Base-by-base conservation (phyloP, 1,140 invertebrate genomes). In the Antheraea mylitta region DNA sequence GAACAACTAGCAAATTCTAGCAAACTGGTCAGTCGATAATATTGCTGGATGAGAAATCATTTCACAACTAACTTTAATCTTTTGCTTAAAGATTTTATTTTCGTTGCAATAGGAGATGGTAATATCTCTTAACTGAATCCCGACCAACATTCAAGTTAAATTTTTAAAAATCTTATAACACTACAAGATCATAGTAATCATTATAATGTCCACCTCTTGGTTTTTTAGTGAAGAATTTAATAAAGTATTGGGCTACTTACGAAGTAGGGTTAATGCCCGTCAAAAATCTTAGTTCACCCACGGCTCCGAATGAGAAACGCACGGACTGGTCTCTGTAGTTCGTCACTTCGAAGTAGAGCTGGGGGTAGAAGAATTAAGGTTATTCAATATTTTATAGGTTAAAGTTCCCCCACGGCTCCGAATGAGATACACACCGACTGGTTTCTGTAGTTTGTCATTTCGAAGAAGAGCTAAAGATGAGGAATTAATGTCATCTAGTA, bases 301-400 rank as follows among this genome's bases (percentile, higher is more conserved):
- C 87, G 0, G 94, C 94, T 42, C 92, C 91, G 73, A 94, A 94
- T 7, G 78, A 89, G 66, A 93, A 93, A 60, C 83, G 87, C 1
- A 93, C 84, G 0, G 90, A 66, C 18, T 92, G 91, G 0, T 93
- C 85, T 8, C 93, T 86, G 75, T 91, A 92, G 77, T 94, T 94
- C 0, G 93, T 94, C 7, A 94, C 93, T 83, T 94, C 93, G 72
- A 93, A 94, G 30, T 93, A 86, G 30, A 93, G 72, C 89, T 92
- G 78, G 7, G 7, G 8, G 38, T 8, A 42, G 48, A 85, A 85
- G 60, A 18, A 60, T 16, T 11, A 66, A 66, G 45, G 18, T 22
- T 58, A 36, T 22, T 13, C 3, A 42, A 7, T 42, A 42, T 42
- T 42, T 42, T 0, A 0, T 42, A 42, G 7, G 22, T n/a, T n/a